Evolutionary conservation across 2,113 vertebrate genomes (phyloP), one percentile per base, ranked within the genome.

Genomic region (Pseudonaja textilis): DNA sequence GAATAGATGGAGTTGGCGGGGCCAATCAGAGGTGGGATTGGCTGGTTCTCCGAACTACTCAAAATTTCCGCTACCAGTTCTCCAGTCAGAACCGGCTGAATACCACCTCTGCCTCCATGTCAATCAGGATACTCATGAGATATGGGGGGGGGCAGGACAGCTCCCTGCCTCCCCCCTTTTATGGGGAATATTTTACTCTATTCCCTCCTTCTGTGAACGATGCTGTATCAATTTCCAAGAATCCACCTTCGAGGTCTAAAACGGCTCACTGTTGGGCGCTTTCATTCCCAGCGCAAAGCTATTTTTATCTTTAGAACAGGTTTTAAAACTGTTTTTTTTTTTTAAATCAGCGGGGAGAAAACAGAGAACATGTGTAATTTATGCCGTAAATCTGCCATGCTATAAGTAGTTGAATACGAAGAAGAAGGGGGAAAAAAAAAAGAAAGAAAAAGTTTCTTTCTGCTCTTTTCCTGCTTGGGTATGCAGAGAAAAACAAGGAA

Each of bases 381-480:
- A 12, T 1, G 8, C 39, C 22, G 9, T 22, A 87, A n/a, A 87
- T 61, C 45, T n/a, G 22, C 81, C 10, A 52, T 25, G 47, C 42
- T 16, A 34, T 89, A 88, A 45, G 18, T 4, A 34, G 91, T 55
- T 89, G 0, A 11, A 0, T 85, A 0, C 3, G 20, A 11, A 54
- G 61, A 56, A 29, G 25, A 10, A 42, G 26, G 56, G 20, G 5
- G 23, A 6, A n/a, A 18, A 26, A 26, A 69, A 50, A 50, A 86
- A 93, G 23, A 18, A 39, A 34, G 26, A 85, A 89, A 93, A 69
- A 56, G 88, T 39, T 93, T 94, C 34, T 85, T 89, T 81, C 26
- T 57, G 92, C 3, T 0, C 34, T n/a, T 64, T 59, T 39, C 74
- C 85, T 22, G 5, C 94, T 95, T 47, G 42, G 11, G 89, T 42